Evolutionary conservation across 2,797 vertebrate species (phyloP), one percentile per base, ranked within the genome.

Genomic region (Acrossocheilus fasciatus): DNA sequence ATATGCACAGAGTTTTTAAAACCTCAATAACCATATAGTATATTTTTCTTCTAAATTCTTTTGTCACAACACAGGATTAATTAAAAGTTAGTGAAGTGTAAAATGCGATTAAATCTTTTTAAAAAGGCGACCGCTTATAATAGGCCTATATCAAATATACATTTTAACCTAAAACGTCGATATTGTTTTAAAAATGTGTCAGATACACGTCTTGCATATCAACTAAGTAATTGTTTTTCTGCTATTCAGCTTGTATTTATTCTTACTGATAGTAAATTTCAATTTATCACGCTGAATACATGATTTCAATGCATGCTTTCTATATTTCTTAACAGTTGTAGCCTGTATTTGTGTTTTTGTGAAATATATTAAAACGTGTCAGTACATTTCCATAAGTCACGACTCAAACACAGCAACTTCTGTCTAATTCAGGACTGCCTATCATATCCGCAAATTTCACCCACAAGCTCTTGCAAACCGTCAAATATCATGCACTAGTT

Each of bases 331-430:
- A 36, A 39, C 75, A 77, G 20, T 23, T 59, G 11, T 59, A 59
- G 52, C 4, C 36, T 41, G 23, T 57, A 39, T 23, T 39, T 52
- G 30, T 20, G 15, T 50, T 75, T n/a, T 34, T 39, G 34, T 39
- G 5, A 54, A 57, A 36, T 39, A 54, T 14, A 70, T 70, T 8
- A 39, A 54, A 70, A 73, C 39, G 39, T 47, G 12, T 62, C 26
- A 83, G 26, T 83, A 62, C 30, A 74, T 74, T 74, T 83, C 54
- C n/a, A 57, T 70, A 83, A 83, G 41, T 50, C n/a, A 39, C 26
- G 69, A 57, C 17, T 30, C 10, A 17, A 82, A 69, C 80, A 70
- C 47, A 59, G 10, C 69, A 75, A 83, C 72, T 64, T 47, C 52
- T 50, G 30, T 39, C 43, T 50, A 20, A 39, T 75, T 36, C 70